These are phyloP conservation scores for Gerris lacustris DNA, from an alignment of 2,888 invertebrate genomes.

Conservation along the genomic window DNA sequence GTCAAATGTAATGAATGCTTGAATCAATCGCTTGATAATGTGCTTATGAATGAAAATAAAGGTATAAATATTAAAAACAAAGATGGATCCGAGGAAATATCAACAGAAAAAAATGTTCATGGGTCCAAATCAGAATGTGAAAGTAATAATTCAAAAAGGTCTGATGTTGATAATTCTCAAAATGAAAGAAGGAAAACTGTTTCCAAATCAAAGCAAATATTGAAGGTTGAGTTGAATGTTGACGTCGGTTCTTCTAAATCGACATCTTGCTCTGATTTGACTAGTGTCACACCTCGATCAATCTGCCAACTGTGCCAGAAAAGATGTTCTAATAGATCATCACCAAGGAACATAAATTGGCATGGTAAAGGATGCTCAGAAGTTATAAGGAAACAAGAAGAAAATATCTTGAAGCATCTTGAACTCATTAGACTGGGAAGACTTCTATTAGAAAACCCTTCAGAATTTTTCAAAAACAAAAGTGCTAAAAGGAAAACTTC, in stretches of 20 bases:
- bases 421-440: not conserved
- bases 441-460: not conserved
- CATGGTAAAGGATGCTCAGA: not conserved
- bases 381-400: not conserved
- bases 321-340: not conserved
- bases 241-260: not conserved
- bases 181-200: not conserved
- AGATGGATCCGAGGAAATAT: not conserved
- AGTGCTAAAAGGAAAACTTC: not conserved
- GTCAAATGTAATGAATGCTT: not conserved
- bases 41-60: not conserved
- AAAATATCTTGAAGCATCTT: not conserved
- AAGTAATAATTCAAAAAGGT: not conserved
- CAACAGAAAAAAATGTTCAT: not conserved
- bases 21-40: not conserved
- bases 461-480: not conserved
- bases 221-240: not conserved
- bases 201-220: no score
- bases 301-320: not conserved
- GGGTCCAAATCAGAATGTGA: not conserved
- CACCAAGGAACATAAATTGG: not conserved
- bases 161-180: not conserved
- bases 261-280: not conserved
- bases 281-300: not conserved
- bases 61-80: not conserved